These are phyloP conservation scores for Aphodius sticticus DNA, from an alignment of 2,888 invertebrate species.

Conservation along the genomic window DNA sequence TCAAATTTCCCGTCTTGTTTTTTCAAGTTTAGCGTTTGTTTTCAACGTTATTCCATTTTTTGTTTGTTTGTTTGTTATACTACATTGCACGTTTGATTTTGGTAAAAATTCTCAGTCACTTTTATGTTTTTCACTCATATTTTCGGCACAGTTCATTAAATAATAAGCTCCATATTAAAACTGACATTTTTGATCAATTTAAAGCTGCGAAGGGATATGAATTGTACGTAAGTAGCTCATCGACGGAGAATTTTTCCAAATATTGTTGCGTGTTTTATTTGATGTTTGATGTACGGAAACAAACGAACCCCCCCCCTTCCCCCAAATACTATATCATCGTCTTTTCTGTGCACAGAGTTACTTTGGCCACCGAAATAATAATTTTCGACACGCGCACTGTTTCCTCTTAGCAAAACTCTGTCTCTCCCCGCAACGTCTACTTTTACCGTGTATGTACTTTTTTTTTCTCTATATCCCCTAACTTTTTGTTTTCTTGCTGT, in stretches of 20 bases:
- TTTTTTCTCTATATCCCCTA: constrained; percentile 7
- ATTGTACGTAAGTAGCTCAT: background rate
- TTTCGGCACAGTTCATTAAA: background rate
- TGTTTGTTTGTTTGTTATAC: constrained; percentile 34
- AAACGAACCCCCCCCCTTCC: constrained; percentile 31
- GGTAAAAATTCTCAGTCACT: constrained; percentile 29
- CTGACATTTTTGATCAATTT: background rate
- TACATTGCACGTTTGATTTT: constrained; percentile 25
- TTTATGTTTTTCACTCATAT: constrained; percentile 31
- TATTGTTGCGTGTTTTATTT: background rate
- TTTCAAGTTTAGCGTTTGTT: constrained; percentile 32
- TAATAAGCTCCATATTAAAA: too few species aligned
- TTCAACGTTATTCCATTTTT: constrained; percentile 18
- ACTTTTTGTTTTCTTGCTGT: constrained; percentile 23
- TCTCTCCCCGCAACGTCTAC: constrained; percentile 11
- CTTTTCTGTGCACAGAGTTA: constrained; percentile 55
- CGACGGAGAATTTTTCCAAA: background rate
- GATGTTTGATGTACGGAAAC: background rate
- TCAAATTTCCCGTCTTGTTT: constrained; percentile 7
- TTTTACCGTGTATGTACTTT: constrained; percentile 16
- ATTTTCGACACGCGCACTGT: constrained; percentile 13
- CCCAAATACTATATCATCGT: constrained; percentile 34
- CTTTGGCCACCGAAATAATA: constrained; percentile 55
- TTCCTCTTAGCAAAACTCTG: constrained; percentile 6
- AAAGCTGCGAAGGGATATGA: constrained; percentile 9